These are phyloP conservation scores for Bombycilla garrulus DNA, from an alignment of 2,113 vertebrate genomes.

Conservation along the genomic window DNA sequence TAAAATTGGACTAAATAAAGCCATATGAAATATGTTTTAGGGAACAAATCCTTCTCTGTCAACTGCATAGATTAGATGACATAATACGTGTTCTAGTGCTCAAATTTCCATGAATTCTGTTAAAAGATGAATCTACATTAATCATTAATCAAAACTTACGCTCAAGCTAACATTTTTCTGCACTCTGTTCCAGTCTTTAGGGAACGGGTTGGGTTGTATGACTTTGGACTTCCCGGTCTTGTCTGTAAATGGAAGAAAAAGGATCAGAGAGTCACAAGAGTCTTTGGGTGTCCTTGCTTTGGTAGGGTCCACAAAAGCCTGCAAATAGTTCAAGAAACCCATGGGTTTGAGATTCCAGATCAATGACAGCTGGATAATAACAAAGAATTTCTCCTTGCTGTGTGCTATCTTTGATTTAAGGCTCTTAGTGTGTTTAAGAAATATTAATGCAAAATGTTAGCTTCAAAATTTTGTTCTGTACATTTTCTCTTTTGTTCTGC, in stretches of 20 bases:
- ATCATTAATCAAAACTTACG: not conserved
- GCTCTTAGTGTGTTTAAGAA: not conserved
- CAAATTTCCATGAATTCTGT: constrained; percentile 4
- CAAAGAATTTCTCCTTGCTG: not conserved
- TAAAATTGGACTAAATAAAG: not conserved
- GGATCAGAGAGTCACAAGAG: not conserved
- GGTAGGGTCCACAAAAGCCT: not conserved
- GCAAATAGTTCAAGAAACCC: not conserved
- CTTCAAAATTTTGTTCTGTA: not conserved
- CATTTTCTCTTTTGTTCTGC: not conserved
- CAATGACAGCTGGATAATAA: not conserved
- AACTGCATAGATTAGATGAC: not conserved
- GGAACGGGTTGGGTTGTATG: not conserved
- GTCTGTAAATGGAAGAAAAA: not conserved
- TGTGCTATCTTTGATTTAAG: not conserved
- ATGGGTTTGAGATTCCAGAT: not conserved
- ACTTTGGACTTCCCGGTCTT: not conserved
- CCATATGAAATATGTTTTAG: not conserved
- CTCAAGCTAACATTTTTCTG: not conserved
- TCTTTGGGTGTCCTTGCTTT: not conserved
- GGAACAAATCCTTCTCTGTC: not conserved
- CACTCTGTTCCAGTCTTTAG: not conserved
- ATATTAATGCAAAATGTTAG: fast-evolving
- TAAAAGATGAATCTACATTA: not conserved
- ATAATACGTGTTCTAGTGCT: not conserved